phyloP scores from a whole-genome alignment of 2,113 vertebrate genomes.

The Heterochromis multidens region DNA sequence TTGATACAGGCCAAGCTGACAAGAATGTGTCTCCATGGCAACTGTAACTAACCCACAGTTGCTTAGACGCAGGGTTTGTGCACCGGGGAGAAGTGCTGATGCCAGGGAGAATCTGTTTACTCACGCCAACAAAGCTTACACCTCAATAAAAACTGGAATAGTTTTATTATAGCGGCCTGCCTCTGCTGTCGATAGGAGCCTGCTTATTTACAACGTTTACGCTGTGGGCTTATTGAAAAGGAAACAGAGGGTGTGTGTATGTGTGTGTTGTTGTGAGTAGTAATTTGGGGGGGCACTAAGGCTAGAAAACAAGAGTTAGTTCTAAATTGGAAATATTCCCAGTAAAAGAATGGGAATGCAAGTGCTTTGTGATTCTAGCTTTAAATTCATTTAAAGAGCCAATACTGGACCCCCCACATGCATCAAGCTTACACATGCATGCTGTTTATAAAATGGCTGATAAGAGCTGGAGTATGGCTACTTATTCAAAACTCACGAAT shows the following conservation, averaged over 20 bases:
- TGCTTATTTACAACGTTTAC: conserved; percentile 48
- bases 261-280: background rate
- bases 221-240: conserved; percentile 3
- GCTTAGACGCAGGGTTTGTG: conserved; percentile 59
- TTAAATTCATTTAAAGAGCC: background rate
- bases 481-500: background rate
- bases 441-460: background rate
- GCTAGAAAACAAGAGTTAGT: background rate
- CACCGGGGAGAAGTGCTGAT: conserved; percentile 55
- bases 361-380: background rate
- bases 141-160: conserved; percentile 33
- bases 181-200: conserved; percentile 12
- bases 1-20: conserved; percentile 15
- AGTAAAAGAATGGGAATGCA: background rate
- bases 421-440: background rate
- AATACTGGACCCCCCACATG: background rate
- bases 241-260: background rate
- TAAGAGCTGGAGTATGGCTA: accelerated
- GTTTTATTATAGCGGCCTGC: conserved; percentile 41
- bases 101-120: conserved; percentile 61
- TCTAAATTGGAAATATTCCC: background rate
- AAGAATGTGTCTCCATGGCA: conserved; percentile 70
- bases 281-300: no score
- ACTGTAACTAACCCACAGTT: conserved; percentile 71
- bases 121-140: conserved; percentile 46